Percentiles rank a stretch among this genome's conserved stretches.
These are phyloP conservation scores for Anguilla japonica DNA, from an alignment of 2,113 vertebrate genomes.

Conservation along the genomic window DNA sequence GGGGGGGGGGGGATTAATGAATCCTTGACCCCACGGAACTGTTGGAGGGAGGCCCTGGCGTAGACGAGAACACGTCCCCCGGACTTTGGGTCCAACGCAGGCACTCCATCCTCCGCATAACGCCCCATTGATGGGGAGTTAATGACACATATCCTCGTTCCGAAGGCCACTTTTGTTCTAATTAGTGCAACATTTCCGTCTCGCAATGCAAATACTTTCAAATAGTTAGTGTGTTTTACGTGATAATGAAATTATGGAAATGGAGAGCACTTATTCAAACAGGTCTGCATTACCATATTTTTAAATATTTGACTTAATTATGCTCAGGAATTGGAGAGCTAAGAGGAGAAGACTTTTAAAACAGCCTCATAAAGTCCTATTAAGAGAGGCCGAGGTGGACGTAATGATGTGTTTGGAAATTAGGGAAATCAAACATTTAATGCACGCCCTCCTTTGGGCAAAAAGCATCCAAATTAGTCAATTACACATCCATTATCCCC, in stretches of 20 bases:
- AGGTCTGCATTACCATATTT: constrained; percentile 98
- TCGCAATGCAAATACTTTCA: constrained; percentile 84
- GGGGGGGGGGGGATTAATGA: not conserved
- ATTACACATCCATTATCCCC: constrained; percentile 99
- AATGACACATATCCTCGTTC: constrained; percentile 36
- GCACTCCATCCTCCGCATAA: not conserved
- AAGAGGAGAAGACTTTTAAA: constrained; percentile 76
- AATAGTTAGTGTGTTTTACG: constrained; percentile 95
- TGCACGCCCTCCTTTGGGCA: constrained; percentile 94
- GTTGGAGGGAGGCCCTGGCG: not conserved
- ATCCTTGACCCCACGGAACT: not conserved
- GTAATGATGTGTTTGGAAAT: constrained; percentile 99
- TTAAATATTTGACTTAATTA: constrained; percentile 99
- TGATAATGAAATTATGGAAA: constrained; percentile 99
- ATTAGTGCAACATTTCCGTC: constrained; percentile 88
- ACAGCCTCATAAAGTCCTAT: constrained; percentile 99
- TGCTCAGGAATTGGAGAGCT: constrained; percentile 63
- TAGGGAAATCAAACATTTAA: constrained; percentile 99
- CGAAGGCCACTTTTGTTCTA: constrained; percentile 87
- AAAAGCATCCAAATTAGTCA: constrained; percentile 99
- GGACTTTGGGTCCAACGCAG: not conserved
- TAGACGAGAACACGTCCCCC: not conserved
- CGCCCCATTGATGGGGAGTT: not conserved
- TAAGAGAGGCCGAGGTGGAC: constrained; percentile 96
- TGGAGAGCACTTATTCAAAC: constrained; percentile 95